Evolutionary conservation across 2,797 vertebrate genomes (phyloP).

Genomic region (Anguilla obscura): DNA sequence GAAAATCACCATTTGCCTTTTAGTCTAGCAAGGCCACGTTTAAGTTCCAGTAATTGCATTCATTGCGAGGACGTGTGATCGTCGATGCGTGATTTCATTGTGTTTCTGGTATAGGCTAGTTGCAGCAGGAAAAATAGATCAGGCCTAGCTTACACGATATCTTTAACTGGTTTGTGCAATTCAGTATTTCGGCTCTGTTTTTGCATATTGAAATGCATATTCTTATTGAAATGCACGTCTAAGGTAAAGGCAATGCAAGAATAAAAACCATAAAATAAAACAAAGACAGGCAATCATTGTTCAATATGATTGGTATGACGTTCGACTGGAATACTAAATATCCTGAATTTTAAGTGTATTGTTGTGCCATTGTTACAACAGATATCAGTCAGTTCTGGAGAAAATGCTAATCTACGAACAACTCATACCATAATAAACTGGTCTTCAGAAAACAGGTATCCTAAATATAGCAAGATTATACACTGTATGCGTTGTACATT

Average conservation of each 20-base stretch:
- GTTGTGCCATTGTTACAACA: not conserved
- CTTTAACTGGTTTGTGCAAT: not conserved
- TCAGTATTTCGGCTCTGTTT: not conserved
- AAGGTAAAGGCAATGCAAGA: not conserved
- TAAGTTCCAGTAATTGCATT: not conserved
- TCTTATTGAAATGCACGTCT: not conserved
- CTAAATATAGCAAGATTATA: not conserved
- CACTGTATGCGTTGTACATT: not conserved
- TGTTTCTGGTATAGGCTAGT: not conserved
- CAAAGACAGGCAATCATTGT: not conserved
- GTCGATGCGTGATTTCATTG: not conserved
- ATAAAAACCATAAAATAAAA: not conserved
- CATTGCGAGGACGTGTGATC: not conserved
- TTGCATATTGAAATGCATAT: not conserved
- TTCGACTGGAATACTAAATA: not conserved
- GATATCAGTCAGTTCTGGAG: not conserved
- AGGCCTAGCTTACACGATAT: not conserved
- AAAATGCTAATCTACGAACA: not conserved
- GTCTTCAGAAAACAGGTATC: not conserved
- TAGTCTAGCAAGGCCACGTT: not conserved
- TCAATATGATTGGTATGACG: not conserved
- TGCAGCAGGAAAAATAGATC: not conserved
- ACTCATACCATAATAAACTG: not conserved
- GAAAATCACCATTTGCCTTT: not conserved
- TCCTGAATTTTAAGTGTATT: not conserved